phyloP scores from a whole-genome alignment of 2,888 invertebrate genomes.

The Hirtodrosophila duncani region DNA sequence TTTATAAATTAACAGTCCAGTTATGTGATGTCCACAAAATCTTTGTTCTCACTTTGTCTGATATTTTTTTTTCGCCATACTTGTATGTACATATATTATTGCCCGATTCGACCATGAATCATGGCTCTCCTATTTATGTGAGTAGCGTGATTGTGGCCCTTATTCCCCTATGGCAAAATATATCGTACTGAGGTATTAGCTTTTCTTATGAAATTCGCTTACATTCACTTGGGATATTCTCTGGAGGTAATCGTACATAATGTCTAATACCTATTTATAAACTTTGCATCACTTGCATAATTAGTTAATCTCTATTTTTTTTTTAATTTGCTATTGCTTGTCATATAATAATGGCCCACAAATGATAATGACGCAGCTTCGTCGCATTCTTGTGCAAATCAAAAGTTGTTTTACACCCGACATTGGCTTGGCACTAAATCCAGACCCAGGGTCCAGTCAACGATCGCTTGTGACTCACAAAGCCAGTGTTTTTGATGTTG shows the following conservation, averaged over 20 bases:
- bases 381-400: conserved; percentile 38
- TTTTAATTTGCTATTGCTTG: conserved; percentile 22
- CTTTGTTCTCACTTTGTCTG: conserved; percentile 39
- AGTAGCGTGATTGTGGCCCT: too few species aligned
- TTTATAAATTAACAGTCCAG: conserved; percentile 10
- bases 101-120: too few species aligned
- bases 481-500: conserved; percentile 21
- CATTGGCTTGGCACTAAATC: too few species aligned
- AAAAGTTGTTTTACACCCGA: conserved; percentile 25
- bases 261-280: conserved; percentile 43
- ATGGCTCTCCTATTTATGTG: too few species aligned
- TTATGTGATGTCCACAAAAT: conserved; percentile 34
- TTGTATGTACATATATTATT: too few species aligned
- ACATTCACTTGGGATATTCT: too few species aligned
- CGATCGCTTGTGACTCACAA: conserved; percentile 50
- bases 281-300: conserved; percentile 34
- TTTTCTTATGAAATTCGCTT: not conserved
- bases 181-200: too few species aligned
- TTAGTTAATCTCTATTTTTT: conserved; percentile 15
- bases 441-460: conserved; percentile 24
- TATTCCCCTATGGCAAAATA: too few species aligned
- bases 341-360: conserved; percentile 2
- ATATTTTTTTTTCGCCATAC: too few species aligned
- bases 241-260: too few species aligned
- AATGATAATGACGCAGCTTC: conserved; percentile 17